phyloP scores from a whole-genome alignment of 2,113 vertebrate genomes.

The Phocoena phocoena region DNA sequence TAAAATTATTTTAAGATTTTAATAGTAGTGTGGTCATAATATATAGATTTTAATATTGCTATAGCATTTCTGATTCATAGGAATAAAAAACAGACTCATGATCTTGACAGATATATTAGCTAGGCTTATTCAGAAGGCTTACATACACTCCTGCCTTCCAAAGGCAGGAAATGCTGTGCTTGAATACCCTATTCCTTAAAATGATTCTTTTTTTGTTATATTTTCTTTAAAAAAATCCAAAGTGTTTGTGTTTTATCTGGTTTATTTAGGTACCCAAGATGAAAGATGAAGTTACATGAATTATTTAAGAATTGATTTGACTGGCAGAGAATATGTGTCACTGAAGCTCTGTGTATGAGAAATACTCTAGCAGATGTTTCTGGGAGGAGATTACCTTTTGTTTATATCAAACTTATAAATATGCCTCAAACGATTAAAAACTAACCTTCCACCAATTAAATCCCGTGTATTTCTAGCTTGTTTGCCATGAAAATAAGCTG shows the following conservation, averaged over 20 bases:
- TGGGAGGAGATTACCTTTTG: not conserved
- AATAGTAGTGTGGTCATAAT: not conserved
- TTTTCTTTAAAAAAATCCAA: not conserved
- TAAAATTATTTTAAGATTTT: not conserved
- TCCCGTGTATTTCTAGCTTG: not conserved
- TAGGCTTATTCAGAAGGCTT: not conserved
- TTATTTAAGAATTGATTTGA: not conserved
- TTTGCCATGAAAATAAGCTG: slow-evolving; percentile 12
- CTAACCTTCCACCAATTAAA: slow-evolving; percentile 16
- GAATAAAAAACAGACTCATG: not conserved
- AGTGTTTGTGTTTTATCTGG: not conserved
- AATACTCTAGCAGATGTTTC: not conserved
- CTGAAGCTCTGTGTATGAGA: not conserved
- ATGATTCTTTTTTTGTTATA: not conserved
- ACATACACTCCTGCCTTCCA: not conserved
- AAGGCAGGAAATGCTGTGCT: not conserved
- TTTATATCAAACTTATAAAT: not conserved
- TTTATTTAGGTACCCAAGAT: not conserved
- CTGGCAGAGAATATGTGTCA: not conserved
- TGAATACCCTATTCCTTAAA: not conserved
- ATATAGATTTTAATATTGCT: not conserved
- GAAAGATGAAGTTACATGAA: not conserved
- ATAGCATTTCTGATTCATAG: not conserved
- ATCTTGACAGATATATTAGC: not conserved
- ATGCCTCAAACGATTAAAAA: not conserved